Conservation (phyloP, 1,140 invertebrate genomes). For the Heterodera schachtii region DNA sequence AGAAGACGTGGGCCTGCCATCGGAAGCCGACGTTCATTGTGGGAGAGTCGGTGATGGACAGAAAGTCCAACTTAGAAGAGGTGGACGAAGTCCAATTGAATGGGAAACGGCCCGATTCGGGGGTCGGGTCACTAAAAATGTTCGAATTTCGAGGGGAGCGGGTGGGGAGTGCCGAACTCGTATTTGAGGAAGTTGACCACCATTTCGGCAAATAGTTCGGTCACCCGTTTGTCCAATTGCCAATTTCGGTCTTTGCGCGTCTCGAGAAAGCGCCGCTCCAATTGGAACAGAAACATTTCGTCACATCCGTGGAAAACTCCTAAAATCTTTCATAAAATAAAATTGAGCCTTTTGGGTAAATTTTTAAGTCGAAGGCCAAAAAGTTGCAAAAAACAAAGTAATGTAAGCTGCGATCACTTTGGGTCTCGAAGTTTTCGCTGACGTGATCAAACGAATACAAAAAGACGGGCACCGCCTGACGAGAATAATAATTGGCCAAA, state of each 20-base stretch:
- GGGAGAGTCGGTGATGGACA: slow-evolving; percentile 64
- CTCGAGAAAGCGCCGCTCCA: slow-evolving; percentile 59
- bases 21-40: slow-evolving; percentile 54
- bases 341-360: not conserved
- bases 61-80: slow-evolving; percentile 51
- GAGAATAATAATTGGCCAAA: slow-evolving; percentile 57
- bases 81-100: slow-evolving; percentile 63
- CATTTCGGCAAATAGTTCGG: slow-evolving; percentile 63
- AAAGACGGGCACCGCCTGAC: slow-evolving; percentile 60
- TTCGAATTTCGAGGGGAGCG: not conserved
- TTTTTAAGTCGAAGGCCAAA: no score
- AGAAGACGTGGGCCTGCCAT: slow-evolving; percentile 63
- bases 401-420: slow-evolving; percentile 40
- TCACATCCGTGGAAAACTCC: slow-evolving; percentile 64
- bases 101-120: slow-evolving; percentile 54
- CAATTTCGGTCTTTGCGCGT: slow-evolving; percentile 62
- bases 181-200: slow-evolving; percentile 58
- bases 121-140: slow-evolving; percentile 58
- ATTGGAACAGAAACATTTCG: slow-evolving; percentile 64
- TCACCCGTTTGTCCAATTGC: slow-evolving; percentile 63
- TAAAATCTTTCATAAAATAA: slow-evolving; percentile 20
- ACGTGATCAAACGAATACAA: slow-evolving; percentile 65
- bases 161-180: slow-evolving; percentile 36
- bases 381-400: no score
- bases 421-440: slow-evolving; percentile 64